Conservation (phyloP, 2,888 invertebrate genomes). For the Mythimna vitellina region DNA sequence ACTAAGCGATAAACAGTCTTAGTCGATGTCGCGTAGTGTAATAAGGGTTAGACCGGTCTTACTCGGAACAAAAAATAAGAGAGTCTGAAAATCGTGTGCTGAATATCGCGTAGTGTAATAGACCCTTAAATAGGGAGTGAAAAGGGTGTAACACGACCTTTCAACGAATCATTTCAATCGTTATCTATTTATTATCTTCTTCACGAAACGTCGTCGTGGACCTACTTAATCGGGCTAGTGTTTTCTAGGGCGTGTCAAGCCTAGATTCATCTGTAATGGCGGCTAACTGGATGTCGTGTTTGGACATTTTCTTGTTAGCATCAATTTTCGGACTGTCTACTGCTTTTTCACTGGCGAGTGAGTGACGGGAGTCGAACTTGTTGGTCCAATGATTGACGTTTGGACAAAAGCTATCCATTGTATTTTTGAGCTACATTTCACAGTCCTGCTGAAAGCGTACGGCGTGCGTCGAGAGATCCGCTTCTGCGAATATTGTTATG, state of each 20-base stretch:
- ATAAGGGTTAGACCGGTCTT: no score
- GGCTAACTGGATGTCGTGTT: conserved; percentile 36
- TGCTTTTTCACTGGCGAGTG: conserved; percentile 4
- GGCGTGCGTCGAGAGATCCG: neutral
- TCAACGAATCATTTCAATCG: conserved; percentile 23
- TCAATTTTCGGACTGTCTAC: conserved; percentile 12
- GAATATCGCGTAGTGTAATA: no score
- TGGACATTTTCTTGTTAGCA: conserved; percentile 43
- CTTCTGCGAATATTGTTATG: conserved; percentile 10
- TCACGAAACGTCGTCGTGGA: conserved; percentile 58
- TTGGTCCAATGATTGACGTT: conserved; percentile 15
- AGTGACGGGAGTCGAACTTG: conserved; percentile 23
- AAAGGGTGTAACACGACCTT: conserved; percentile 7
- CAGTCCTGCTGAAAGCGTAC: neutral
- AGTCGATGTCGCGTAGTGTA: no score
- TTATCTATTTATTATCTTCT: conserved; percentile 14
- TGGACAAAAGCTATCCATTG: conserved; percentile 4
- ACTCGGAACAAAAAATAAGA: no score
- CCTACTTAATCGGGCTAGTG: conserved; percentile 64
- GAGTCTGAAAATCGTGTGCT: no score
- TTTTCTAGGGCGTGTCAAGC: conserved; percentile 47
- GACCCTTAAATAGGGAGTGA: neutral
- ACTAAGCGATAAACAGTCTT: no score
- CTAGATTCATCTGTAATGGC: conserved; percentile 63
- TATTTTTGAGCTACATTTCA: neutral